Conservation (phyloP, 2,888 invertebrate species). For the Volucella zonaria region DNA sequence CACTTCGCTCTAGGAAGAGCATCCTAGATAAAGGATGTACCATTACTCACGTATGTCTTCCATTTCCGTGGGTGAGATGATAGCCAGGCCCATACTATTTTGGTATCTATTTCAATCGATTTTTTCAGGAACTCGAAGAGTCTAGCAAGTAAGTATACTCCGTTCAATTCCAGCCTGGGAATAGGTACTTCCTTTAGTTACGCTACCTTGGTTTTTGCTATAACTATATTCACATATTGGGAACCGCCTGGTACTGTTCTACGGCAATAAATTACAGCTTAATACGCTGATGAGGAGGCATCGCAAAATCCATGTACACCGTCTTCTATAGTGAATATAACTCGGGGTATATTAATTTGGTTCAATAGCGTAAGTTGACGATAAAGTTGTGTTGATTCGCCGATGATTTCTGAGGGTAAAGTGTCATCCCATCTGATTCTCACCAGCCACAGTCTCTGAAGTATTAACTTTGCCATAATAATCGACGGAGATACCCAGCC, state of each 20-base stretch:
- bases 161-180: constrained; percentile 34
- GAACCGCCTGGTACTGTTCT: constrained; percentile 5
- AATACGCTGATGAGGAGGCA: constrained; percentile 20
- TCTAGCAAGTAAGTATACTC: constrained; percentile 28
- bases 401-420: constrained; percentile 2
- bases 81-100: constrained; percentile 31
- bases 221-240: constrained; percentile 18
- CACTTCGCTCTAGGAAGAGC: constrained; percentile 9
- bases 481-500: constrained; percentile 26
- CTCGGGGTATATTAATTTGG: constrained; percentile 12
- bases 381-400: constrained; percentile 16
- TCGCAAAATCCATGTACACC: constrained; percentile 22
- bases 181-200: constrained; percentile 24
- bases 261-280: constrained; percentile 29
- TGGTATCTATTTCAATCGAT: constrained; percentile 22
- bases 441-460: constrained; percentile 16
- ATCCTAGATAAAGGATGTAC: constrained; percentile 31
- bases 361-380: constrained; percentile 12
- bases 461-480: constrained; percentile 20
- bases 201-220: constrained; percentile 22
- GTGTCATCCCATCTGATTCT: constrained; percentile 23
- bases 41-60: constrained; percentile 36
- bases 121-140: constrained; percentile 17
- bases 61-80: constrained; percentile 42
- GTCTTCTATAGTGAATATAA: constrained; percentile 10